Evolutionary conservation across 2,888 invertebrate species (phyloP).

Genomic region (Rhopalosiphum nymphaeae): DNA sequence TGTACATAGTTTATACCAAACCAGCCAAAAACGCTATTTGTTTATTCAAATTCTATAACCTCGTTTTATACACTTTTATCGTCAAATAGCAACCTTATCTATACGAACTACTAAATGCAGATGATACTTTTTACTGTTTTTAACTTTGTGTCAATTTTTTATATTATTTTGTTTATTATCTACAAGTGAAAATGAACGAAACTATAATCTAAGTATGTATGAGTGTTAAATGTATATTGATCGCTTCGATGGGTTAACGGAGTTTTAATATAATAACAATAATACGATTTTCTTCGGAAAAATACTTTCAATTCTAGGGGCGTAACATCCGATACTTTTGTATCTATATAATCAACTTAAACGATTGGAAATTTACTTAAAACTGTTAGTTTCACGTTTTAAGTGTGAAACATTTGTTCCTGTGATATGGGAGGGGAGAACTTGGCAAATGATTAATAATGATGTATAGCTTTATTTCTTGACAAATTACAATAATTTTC

Average conservation of each 20-base stretch:
- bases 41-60: background rate
- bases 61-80: background rate
- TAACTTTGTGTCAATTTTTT: background rate
- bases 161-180: conserved; percentile 28
- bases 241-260: background rate
- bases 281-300: background rate
- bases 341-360: conserved; percentile 11
- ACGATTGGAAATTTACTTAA: background rate
- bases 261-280: conserved; percentile 14
- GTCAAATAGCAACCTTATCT: background rate
- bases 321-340: background rate
- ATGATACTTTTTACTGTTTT: no score
- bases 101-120: background rate
- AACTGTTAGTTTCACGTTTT: background rate
- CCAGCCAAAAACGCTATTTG: background rate
- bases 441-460: background rate
- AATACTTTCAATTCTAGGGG: background rate
- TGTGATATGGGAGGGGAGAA: background rate
- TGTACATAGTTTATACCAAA: background rate
- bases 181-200: conserved; percentile 1
- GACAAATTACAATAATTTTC: background rate
- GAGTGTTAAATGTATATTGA: background rate
- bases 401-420: background rate
- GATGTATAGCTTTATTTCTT: background rate
- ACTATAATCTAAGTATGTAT: background rate